Conservation (phyloP, 2,888 invertebrate species). For the Dasypogon diadema region DNA sequence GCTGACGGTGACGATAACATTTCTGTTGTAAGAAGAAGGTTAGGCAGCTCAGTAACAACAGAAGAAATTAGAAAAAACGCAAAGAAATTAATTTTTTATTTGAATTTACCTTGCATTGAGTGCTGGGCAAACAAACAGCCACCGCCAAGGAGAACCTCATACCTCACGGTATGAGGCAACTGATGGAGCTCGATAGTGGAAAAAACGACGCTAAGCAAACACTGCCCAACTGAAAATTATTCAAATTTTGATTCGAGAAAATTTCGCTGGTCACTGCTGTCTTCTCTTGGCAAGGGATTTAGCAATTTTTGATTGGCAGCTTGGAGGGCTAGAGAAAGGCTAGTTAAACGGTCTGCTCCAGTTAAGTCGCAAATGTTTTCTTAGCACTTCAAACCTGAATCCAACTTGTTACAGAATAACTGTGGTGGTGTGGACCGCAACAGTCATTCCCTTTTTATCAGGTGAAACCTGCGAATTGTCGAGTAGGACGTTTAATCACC, state of each 20-base stretch:
- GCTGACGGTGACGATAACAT: constrained; percentile 12
- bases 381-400: constrained; percentile 2
- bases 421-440: too few relatives aligned
- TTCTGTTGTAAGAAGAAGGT: constrained; percentile 8
- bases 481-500: too few relatives aligned
- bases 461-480: too few relatives aligned
- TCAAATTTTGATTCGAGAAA: background rate
- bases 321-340: constrained; percentile 19
- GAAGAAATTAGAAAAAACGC: constrained; percentile 45
- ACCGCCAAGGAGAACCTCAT: constrained; percentile 51
- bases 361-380: constrained; percentile 27
- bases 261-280: background rate
- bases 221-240: background rate
- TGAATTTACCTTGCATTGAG: constrained; percentile 58
- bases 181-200: background rate
- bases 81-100: constrained; percentile 56
- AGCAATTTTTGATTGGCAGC: constrained; percentile 8
- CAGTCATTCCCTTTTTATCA: too few relatives aligned
- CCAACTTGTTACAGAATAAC: background rate
- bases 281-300: background rate
- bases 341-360: constrained; percentile 33
- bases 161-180: background rate
- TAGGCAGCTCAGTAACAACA: constrained; percentile 34
- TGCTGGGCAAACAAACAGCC: constrained; percentile 58
- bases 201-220: constrained; percentile 5